Base-by-base conservation (phyloP, 2,888 invertebrate species). In the Matsumyia berberina region DNA sequence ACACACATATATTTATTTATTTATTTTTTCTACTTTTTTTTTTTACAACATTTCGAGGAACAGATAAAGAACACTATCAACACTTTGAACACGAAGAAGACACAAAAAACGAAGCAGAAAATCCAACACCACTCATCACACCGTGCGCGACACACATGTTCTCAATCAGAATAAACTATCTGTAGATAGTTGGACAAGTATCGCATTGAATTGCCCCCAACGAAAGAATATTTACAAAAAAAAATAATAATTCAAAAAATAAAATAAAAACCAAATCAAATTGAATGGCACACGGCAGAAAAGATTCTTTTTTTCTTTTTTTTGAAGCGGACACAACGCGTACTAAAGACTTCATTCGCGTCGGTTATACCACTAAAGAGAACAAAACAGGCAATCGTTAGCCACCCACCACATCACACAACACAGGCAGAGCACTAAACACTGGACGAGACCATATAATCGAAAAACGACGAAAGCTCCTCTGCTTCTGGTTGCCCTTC, bases 381-480 rank as follows among this genome's bases (percentile, higher is more conserved):
- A n/a, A n/a, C n/a, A 57, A 62, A 69, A 55, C 24, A 53, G 53
- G 53, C 46, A 53, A 53, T 44, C 53, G 53, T 49, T 53, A 69
- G 12, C 69, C 77, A 77, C 77, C n/a, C n/a, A n/a, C 77, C 60
- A 69, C 69, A 77, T 44, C 53, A 62, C 44, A 69, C 69, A 35
- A 53, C 69, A n/a, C 60, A 53, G 44, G 42, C 57, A 74, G 64
- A 74, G 66, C 51, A 58, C 58, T 58, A 67, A 58, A 67, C 53
- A 69, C 67, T 69, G 69, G 53, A 57, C 49, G 58, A 33, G 12
- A 58, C 66, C 57, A 73, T 73, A 42, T 17, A 62, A 53, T 11
- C n/a, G n/a, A 42, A 5, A 19, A n/a, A 42, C 33, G 7, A 12
- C 11, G 29, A 49, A 62, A 62, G 35, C 55, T 55, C 19, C 12